Evolutionary conservation across 1,140 invertebrate genomes (phyloP), one percentile per base, ranked within the genome.

Genomic region (Colletes latitarsis): DNA sequence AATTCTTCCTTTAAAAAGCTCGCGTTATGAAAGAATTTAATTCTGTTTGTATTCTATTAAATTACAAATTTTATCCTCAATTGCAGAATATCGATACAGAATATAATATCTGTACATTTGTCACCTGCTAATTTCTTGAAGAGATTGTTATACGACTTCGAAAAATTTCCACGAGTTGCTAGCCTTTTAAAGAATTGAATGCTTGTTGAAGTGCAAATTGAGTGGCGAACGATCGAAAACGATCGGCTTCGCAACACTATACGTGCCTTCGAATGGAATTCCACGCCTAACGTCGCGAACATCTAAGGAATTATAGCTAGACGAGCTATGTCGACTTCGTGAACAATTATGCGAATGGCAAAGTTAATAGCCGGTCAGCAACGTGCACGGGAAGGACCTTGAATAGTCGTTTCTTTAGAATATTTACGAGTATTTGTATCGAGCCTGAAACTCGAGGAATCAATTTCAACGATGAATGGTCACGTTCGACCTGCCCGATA

Each of bases 301-400:
- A 17, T 43, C 15, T 49, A 21, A 21, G 21, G 68, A 82, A 68
- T 17, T 46, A 46, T 46, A 52, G 14, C 81, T 52, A 78, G 64
- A 74, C 52, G 57, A 75, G 68, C 39, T 79, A 75, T 64, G 77
- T 81, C 55, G 67, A 41, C 21, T 5, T 53, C 10, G 64, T 12
- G 46, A 74, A 77, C n/a, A 70, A 86, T 85, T 78, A 83, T 68
- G 57, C 74, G 76, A 85, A 77, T 74, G 53, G 52, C 68, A 46
- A 49, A 77, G 71, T 79, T 79, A 85, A 78, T 82, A 82, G 53
- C 53, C 71, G 49, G 19, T 21, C 53, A 19, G 49, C 19, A 68
- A 62, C 6, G 53, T 69, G 71, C 30, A 72, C 55, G 57, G 41
- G 15, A 12, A 57, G 49, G 79, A 71, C 86, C 86, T 87, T 87